Evolutionary conservation across 2,888 invertebrate species (phyloP).

Genomic region (Nipponacmea schrenckii): DNA sequence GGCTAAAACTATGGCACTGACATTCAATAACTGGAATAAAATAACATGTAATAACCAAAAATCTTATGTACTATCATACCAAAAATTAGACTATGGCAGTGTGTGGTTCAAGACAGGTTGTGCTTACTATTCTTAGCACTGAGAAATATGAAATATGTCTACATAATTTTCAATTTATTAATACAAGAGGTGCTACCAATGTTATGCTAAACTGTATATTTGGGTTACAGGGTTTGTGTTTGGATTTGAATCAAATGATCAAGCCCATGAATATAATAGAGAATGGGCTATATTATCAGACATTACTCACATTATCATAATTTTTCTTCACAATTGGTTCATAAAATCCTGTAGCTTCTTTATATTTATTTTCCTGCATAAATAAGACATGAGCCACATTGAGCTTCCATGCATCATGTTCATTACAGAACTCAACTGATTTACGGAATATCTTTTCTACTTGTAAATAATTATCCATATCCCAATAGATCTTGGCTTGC

Average conservation of each 20-base stretch:
- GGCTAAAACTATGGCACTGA: conserved; percentile 97
- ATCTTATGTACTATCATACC: neutral
- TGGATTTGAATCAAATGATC: no score
- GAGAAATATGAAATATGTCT: no score
- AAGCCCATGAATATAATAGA: no score
- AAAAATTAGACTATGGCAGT: neutral
- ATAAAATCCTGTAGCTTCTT: conserved; percentile 97
- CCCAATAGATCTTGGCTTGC: conserved; percentile 99
- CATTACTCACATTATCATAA: conserved; percentile 76
- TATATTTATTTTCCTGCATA: conserved; percentile 99
- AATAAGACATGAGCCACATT: conserved; percentile 99
- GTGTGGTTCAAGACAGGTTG: no score
- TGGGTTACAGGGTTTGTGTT: no score
- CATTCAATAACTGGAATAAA: conserved; percentile 80
- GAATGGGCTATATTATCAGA: no score
- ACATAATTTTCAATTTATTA: no score
- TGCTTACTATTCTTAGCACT: no score
- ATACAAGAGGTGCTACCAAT: no score
- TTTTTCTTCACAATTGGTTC: conserved; percentile 96
- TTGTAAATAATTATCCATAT: conserved; percentile 92
- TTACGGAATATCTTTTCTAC: conserved; percentile 97
- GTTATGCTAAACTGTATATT: no score
- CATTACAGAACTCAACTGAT: conserved; percentile 97
- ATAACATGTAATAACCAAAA: neutral
- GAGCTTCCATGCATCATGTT: conserved; percentile 95